phyloP scores from a whole-genome alignment of 2,113 vertebrate genomes.

The Rallus limicola region DNA sequence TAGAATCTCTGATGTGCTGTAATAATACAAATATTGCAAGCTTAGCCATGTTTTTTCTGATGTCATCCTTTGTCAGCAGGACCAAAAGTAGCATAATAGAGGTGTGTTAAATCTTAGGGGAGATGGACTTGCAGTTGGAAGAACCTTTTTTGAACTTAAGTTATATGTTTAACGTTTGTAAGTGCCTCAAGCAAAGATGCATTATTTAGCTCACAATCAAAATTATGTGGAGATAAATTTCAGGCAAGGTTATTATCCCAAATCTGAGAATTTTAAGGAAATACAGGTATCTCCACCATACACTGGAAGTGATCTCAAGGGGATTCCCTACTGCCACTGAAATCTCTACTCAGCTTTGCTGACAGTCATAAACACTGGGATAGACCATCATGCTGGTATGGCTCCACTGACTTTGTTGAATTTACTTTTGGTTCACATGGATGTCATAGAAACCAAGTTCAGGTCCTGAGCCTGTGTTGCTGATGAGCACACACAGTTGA shows the following conservation, averaged over 20 bases:
- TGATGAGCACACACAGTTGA: not conserved
- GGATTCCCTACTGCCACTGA: not conserved
- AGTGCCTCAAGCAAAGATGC: not conserved
- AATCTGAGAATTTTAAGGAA: not conserved
- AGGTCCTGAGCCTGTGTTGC: not conserved
- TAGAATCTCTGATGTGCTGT: not conserved
- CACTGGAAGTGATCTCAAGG: not conserved
- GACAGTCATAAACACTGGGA: not conserved
- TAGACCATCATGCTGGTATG: not conserved
- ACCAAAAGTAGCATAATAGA: not conserved
- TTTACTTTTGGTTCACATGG: not conserved
- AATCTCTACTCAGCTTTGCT: not conserved
- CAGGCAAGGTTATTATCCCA: not conserved
- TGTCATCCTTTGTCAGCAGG: not conserved
- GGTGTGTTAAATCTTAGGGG: not conserved
- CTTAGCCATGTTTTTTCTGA: not conserved
- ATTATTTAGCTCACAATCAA: not conserved
- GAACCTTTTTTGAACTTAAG: not conserved
- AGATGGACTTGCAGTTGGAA: not conserved
- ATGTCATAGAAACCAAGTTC: not conserved
- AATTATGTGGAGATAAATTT: not conserved
- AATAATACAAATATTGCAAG: not conserved
- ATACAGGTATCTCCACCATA: not conserved
- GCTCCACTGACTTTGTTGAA: not conserved
- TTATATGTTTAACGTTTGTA: not conserved